Base-by-base conservation (phyloP, 2,113 vertebrate species). In the Lasiurus borealis region DNA sequence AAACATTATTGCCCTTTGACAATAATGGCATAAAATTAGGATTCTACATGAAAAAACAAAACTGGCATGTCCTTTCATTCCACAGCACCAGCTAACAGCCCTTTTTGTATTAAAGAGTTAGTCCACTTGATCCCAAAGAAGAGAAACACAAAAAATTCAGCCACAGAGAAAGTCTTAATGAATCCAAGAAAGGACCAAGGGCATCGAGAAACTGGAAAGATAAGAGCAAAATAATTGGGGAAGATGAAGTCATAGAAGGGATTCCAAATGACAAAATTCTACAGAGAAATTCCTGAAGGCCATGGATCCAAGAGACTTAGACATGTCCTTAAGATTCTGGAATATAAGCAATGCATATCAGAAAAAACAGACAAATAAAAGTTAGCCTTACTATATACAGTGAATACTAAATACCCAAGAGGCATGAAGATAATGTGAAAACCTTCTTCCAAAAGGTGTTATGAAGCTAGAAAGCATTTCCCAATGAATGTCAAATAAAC, bases 81-180 rank as follows among this genome's bases (percentile, higher is more conserved):
- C 66, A 84, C 23, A 62, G 66, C 50, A 81, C n/a, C 12, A 75
- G 71, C 71, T 87, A 88, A 92, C 16, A 73, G 68, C 54, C 46
- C 76, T 52, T 48, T 75, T 72, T 84, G 3, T 93, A 94, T 88
- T 87, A 62, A 95, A 92, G 46, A 88, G 85, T 82, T 44, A 68
- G 44, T 54, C 54, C 86, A 85, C 88, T 87, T 82, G 85, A 82
- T 83, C 85, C 40, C 75, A 93, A 90, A 94, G 72, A 91, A 86
- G 76, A 93, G 29, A 76, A 76, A 88, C 40, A 77, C 29, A 46
- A 91, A 95, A 36, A 73, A 96, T 76, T 54, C 81, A 92, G 57
- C 78, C 62, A 95, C 89, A 94, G 76, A 97, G 72, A 76, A 95
- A 94, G 36, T 84, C 94, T 88, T 92, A 62, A 90, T 69, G 72